Evolutionary conservation across 2,888 invertebrate genomes (phyloP).

Genomic region (Tridacna crocea): DNA sequence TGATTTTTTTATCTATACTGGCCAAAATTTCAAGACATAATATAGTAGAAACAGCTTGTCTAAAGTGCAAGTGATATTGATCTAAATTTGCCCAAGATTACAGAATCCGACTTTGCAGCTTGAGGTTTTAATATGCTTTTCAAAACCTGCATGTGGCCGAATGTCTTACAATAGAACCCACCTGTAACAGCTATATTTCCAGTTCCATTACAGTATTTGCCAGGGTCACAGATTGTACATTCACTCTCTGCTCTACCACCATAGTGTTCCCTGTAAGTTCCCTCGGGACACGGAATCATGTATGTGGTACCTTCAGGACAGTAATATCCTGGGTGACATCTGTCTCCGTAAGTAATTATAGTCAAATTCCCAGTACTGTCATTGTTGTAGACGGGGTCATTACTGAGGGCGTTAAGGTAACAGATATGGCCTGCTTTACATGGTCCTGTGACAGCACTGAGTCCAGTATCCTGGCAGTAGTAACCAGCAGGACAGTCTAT

Average conservation of each 20-base stretch:
- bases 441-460: conserved; percentile 74
- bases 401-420: conserved; percentile 72
- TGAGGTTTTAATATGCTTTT: too few relatives aligned
- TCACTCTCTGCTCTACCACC: conserved; percentile 67
- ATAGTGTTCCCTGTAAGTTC: conserved; percentile 78
- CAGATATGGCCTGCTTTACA: conserved; percentile 83
- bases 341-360: conserved; percentile 79
- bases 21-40: too few relatives aligned
- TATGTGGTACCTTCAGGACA: conserved; percentile 78
- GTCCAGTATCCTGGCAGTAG: conserved; percentile 80
- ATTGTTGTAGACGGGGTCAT: conserved; percentile 81
- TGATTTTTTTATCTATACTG: too few relatives aligned
- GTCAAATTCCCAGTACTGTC: conserved; percentile 79
- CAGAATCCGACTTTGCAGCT: too few relatives aligned
- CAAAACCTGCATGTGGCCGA: too few relatives aligned
- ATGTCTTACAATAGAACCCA: conserved; percentile 21
- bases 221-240: conserved; percentile 81
- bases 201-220: conserved; percentile 80
- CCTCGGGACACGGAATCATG: conserved; percentile 80
- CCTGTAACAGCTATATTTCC: conserved; percentile 76
- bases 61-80: too few relatives aligned
- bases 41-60: too few relatives aligned
- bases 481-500: conserved; percentile 78
- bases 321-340: conserved; percentile 81
- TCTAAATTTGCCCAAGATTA: too few relatives aligned